Base-by-base conservation (phyloP, 2,113 vertebrate species). In the Elaphurus davidianus region DNA sequence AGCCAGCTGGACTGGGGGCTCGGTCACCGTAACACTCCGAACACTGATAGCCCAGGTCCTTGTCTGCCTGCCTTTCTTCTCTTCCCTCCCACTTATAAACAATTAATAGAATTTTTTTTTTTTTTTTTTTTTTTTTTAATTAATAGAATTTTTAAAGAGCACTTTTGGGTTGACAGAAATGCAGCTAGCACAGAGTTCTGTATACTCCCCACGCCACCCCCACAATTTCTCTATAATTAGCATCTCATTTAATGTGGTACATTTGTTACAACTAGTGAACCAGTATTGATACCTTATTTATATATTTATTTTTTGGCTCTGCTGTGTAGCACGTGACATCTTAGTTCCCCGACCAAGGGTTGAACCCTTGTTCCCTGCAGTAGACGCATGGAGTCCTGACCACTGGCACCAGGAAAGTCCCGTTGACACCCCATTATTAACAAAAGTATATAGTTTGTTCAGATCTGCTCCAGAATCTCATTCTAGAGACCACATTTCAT, bases 101-200 rank as follows among this genome's bases (percentile, higher is more conserved):
- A 60, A 40, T 23, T 55, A 52, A 67, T 76, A 74, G 8, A 43
- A 23, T 93, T 82, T 79, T 17, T 36, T n/a, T n/a, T n/a, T n/a
- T n/a, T n/a, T n/a, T n/a, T n/a, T n/a, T n/a, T n/a, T n/a, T n/a
- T n/a, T n/a, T n/a, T n/a, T n/a, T n/a, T n/a, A 60, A 40, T 23
- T 55, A 52, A 67, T 76, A 74, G 8, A 43, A 23, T 93, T 82
- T 79, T 17, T 36, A 3, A 15, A 89, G 60, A 64, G 52, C 19
- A 84, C 2, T 95, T 87, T 92, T n/a, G 40, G 40, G 83, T 81
- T 84, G 84, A 82, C 23, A 57, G 83, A 85, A 96, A 40, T 87
- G 36, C 27, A 28, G 50, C 11, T 25, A 57, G 30, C 59, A 50
- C 54, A 87, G 45, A 40, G 67, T 78, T 83, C 57, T 36, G 5